Evolutionary conservation across 2,797 vertebrate genomes (phyloP).

Genomic region (Gallirallus australis): DNA sequence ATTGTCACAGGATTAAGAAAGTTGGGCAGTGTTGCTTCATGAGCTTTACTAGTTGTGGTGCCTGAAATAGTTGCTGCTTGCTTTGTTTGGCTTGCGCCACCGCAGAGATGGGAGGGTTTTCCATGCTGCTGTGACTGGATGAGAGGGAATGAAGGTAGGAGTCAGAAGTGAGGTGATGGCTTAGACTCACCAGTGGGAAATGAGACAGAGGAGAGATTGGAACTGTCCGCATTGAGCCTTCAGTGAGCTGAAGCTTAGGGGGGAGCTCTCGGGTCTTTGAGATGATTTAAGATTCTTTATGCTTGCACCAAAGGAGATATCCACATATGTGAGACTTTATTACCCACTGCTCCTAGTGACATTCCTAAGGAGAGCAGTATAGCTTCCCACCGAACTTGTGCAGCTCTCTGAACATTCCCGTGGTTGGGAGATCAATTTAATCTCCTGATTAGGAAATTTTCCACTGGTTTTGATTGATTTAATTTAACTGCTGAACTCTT

Average conservation of each 20-base stretch:
- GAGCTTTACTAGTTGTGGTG: not conserved
- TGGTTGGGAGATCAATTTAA: not conserved
- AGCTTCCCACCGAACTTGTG: not conserved
- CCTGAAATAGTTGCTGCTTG: not conserved
- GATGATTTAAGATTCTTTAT: not conserved
- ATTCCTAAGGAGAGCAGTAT: not conserved
- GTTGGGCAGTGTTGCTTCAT: not conserved
- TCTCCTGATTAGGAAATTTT: not conserved
- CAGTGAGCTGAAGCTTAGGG: not conserved
- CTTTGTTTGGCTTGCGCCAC: not conserved
- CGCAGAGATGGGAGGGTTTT: constrained; percentile 16
- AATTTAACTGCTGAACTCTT: not conserved
- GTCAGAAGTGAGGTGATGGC: not conserved
- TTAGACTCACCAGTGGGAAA: not conserved
- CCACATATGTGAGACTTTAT: not conserved
- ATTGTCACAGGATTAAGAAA: not conserved
- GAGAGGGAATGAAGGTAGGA: not conserved
- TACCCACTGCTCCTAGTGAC: not conserved
- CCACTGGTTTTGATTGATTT: not conserved
- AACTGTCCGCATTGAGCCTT: not conserved
- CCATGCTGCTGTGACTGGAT: not conserved
- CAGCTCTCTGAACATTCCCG: not conserved
- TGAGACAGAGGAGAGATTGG: not conserved
- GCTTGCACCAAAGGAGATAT: not conserved
- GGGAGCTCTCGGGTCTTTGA: not conserved